These are phyloP conservation scores for Calliscelio sp. DNA, from an alignment of 2,888 invertebrate genomes.

Conservation along the genomic window DNA sequence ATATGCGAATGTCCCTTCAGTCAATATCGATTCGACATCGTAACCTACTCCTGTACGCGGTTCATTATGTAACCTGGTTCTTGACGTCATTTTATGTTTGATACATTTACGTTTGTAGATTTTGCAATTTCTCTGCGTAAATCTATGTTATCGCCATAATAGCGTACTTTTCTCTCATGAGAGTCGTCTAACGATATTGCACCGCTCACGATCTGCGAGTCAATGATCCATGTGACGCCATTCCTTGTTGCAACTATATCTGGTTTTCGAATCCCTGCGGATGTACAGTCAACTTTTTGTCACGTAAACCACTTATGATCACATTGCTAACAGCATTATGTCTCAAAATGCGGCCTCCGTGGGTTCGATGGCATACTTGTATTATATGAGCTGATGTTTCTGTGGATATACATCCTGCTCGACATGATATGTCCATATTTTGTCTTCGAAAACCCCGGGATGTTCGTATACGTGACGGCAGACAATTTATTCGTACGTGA, in stretches of 20 bases:
- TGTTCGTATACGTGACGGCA: conserved; percentile 56
- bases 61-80: neutral
- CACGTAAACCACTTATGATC: conserved; percentile 73
- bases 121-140: neutral
- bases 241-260: conserved; percentile 57
- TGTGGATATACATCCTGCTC: conserved; percentile 80
- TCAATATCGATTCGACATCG: neutral
- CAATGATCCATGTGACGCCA: conserved; percentile 35
- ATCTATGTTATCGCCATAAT: conserved; percentile 37
- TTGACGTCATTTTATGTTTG: conserved; percentile 37
- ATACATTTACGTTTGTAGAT: neutral
- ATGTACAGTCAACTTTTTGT: conserved; percentile 74
- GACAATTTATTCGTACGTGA: conserved; percentile 79
- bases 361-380: conserved; percentile 81
- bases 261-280: conserved; percentile 58
- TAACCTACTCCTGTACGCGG: conserved; percentile 3
- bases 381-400: conserved; percentile 82
- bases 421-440: conserved; percentile 71
- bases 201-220: conserved; percentile 69
- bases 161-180: conserved; percentile 45
- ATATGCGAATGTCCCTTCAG: too few relatives aligned
- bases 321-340: conserved; percentile 79
- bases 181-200: conserved; percentile 26
- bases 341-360: conserved; percentile 81
- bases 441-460: conserved; percentile 72